Percentiles rank a stretch among this genome's conserved stretches.
Evolutionary conservation across 2,888 invertebrate genomes (phyloP).

Genomic region (Bellardia pandia): DNA sequence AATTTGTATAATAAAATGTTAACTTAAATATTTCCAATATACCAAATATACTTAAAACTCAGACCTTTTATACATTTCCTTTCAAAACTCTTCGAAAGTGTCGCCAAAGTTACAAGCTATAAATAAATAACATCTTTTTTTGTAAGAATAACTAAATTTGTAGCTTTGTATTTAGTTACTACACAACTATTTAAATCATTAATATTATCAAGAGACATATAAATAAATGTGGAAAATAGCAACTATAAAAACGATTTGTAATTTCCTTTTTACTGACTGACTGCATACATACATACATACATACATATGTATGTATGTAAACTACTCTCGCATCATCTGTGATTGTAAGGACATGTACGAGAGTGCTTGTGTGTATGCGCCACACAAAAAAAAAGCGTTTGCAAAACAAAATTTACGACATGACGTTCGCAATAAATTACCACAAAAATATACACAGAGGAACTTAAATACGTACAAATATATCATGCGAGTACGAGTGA

Average conservation of each 20-base stretch:
- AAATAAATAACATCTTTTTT: slow-evolving; percentile 26
- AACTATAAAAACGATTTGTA: slow-evolving; percentile 61
- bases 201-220: slow-evolving; percentile 61
- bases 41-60: background rate
- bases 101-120: slow-evolving; percentile 34
- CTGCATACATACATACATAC: background rate
- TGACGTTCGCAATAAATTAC: slow-evolving; percentile 75
- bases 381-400: slow-evolving; percentile 46
- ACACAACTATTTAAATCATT: slow-evolving; percentile 60
- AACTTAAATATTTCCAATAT: background rate
- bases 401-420: slow-evolving; percentile 75
- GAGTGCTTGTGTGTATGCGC: slow-evolving; percentile 6
- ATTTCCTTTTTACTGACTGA: slow-evolving; percentile 60
- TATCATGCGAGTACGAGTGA: slow-evolving; percentile 24
- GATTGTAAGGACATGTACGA: slow-evolving; percentile 26
- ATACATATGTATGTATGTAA: background rate
- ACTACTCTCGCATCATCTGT: slow-evolving; percentile 42
- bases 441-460: slow-evolving; percentile 63
- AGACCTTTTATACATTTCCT: background rate
- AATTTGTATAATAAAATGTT: background rate
- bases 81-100: background rate
- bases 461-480: slow-evolving; percentile 46
- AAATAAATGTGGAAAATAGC: slow-evolving; percentile 52
- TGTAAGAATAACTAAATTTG: slow-evolving; percentile 8
- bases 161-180: slow-evolving; percentile 38